phyloP scores from a whole-genome alignment of 2,113 vertebrate genomes.

The Megaptera novaeangliae region DNA sequence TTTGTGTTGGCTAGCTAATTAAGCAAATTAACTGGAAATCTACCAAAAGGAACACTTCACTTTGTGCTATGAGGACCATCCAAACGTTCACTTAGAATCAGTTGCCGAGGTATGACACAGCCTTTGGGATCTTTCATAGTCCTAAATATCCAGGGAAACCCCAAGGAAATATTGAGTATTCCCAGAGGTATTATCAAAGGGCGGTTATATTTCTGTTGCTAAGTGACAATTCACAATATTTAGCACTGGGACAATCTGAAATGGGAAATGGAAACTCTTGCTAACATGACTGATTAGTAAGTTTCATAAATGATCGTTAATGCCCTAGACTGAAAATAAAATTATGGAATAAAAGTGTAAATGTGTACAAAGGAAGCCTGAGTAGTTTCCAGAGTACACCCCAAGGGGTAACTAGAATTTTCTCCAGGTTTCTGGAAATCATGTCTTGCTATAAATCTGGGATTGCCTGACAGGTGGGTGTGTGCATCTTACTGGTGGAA shows the following conservation, averaged over 20 bases:
- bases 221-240: neutral
- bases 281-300: neutral
- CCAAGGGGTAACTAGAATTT: neutral
- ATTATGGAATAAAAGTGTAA: neutral
- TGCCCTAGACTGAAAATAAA: neutral
- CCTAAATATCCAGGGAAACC: neutral
- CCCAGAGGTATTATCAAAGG: neutral
- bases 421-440: neutral
- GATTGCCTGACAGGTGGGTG: neutral
- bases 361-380: neutral
- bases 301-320: neutral
- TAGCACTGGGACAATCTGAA: neutral
- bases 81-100: neutral
- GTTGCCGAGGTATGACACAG: neutral
- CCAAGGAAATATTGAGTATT: neutral
- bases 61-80: neutral
- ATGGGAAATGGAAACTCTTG: neutral
- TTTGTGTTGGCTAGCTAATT: neutral
- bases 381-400: neutral
- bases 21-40: neutral
- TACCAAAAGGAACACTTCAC: neutral
- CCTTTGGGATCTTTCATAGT: neutral
- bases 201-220: conserved; percentile 18
- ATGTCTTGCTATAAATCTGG: neutral
- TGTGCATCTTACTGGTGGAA: neutral